A percentile compares a stretch with the other conserved stretches of the same genome.
Conservation (phyloP, 2,113 vertebrate genomes). For the Dasyurus viverrinus region DNA sequence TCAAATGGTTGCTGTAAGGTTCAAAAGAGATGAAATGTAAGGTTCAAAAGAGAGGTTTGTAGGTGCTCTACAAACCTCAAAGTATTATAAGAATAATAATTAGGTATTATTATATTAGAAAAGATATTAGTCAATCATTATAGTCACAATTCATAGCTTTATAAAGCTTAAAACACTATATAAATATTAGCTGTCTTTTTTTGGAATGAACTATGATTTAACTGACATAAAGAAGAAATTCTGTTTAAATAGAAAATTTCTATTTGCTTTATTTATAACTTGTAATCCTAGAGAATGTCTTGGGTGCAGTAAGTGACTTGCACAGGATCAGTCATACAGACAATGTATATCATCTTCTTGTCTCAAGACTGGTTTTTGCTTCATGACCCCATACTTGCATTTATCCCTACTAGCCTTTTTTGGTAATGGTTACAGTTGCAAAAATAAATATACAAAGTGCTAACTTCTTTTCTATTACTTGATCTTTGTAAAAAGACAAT, state of each 20-base stretch:
- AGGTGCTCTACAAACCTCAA: neutral
- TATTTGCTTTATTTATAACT: neutral
- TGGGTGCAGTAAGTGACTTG: neutral
- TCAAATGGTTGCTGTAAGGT: neutral
- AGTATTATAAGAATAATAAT: neutral
- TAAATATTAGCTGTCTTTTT: neutral
- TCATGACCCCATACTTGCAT: neutral
- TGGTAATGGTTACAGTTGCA: neutral
- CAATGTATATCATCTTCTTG: neutral
- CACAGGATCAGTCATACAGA: neutral
- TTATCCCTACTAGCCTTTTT: neutral
- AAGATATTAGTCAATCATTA: neutral
- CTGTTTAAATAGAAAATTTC: neutral
- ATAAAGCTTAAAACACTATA: neutral
- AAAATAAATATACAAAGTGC: neutral
- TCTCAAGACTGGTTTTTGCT: neutral
- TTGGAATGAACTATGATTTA: neutral
- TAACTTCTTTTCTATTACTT: neutral
- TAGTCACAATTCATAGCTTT: neutral
- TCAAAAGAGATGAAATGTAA: neutral
- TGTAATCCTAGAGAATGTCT: neutral
- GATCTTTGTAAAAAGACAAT: constrained; percentile 23
- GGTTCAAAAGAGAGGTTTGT: too few species aligned
- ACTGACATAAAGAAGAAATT: neutral
- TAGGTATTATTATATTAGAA: neutral